phyloP scores from a whole-genome alignment of 2,113 vertebrate genomes.

The Eulemur rufifrons region DNA sequence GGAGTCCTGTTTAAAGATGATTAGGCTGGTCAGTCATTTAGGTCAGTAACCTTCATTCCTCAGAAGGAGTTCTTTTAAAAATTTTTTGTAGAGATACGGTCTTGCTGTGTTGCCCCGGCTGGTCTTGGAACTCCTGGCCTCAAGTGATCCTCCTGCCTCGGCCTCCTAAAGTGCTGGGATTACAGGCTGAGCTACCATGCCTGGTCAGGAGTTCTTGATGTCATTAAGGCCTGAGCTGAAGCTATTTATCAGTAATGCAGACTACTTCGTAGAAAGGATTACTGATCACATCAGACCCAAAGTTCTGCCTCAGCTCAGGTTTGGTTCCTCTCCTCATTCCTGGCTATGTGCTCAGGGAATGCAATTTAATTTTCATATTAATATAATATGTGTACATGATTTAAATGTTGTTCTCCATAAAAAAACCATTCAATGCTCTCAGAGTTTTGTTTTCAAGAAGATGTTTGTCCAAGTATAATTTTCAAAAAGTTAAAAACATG shows the following conservation, averaged over 20 bases:
- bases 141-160: too few species aligned
- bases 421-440: neutral
- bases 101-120: too few species aligned
- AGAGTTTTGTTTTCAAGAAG: neutral
- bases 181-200: too few species aligned
- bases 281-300: neutral
- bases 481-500: conserved; percentile 16
- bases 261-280: neutral
- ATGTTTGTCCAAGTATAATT: neutral
- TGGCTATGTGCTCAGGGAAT: neutral
- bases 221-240: neutral
- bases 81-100: too few species aligned
- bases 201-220: neutral
- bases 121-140: too few species aligned
- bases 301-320: neutral
- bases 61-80: neutral
- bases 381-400: neutral
- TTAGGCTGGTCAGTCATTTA: neutral
- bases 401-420: neutral
- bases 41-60: neutral
- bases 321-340: neutral
- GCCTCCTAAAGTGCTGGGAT: too few species aligned
- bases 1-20: neutral
- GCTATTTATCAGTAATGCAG: neutral
- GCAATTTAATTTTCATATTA: neutral